Percentiles rank a stretch among this genome's conserved stretches.
Conservation (phyloP, 2,113 vertebrate species). For the Thoracochromis brauschi region DNA sequence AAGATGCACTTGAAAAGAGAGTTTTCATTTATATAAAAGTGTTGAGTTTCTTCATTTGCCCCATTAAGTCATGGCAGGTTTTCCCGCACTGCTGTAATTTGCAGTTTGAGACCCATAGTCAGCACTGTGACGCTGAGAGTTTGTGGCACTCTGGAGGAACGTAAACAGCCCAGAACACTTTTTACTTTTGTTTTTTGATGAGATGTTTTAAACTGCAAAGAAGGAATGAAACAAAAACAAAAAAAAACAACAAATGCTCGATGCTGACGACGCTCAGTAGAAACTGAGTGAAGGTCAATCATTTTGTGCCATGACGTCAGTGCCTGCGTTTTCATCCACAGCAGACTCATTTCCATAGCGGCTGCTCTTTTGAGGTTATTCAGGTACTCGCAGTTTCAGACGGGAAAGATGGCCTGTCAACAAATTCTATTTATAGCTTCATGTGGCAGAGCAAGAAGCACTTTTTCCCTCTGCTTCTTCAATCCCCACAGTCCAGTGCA, state of each 20-base stretch:
- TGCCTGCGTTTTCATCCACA: neutral
- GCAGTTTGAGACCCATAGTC: neutral
- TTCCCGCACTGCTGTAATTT: neutral
- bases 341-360: neutral
- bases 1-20: neutral
- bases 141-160: neutral
- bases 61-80: neutral
- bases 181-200: neutral
- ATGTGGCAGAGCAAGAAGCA: neutral
- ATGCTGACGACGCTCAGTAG: neutral
- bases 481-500: neutral
- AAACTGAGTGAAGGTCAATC: neutral
- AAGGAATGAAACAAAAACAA: neutral
- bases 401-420: neutral
- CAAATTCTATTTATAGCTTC: conserved; percentile 25
- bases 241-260: neutral
- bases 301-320: neutral
- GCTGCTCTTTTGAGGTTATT: neutral
- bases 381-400: neutral
- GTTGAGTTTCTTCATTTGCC: neutral
- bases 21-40: neutral
- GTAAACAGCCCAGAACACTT: neutral
- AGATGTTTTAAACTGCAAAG: neutral
- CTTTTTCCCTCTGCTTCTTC: neutral
- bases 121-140: neutral